Percentiles rank a stretch among this genome's conserved stretches.
Evolutionary conservation across 35 echinoderm and acorn worm species (phyloP).

Genomic region (Amphiura filiformis): DNA sequence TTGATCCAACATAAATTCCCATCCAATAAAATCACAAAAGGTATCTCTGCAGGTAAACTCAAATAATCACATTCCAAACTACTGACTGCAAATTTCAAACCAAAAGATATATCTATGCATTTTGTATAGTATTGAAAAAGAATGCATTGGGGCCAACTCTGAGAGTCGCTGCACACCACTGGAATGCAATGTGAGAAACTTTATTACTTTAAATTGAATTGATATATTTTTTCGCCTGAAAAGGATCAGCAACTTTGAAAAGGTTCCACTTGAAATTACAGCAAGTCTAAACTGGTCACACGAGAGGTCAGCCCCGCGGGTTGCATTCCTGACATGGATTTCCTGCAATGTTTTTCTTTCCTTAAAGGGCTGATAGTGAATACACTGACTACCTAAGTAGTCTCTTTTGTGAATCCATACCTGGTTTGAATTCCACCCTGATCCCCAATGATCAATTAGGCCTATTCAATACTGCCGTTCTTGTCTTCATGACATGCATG

Average conservation of each 20-base stretch:
- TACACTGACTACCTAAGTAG: neutral
- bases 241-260: neutral
- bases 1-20: neutral
- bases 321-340: neutral
- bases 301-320: neutral
- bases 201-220: neutral
- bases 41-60: neutral
- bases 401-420: neutral
- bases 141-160: too few species aligned
- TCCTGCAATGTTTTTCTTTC: neutral
- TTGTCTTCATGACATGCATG: too few species aligned
- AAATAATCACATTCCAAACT: neutral
- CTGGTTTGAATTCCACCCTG: neutral
- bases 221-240: neutral
- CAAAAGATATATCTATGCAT: too few species aligned
- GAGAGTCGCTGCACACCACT: too few species aligned
- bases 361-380: neutral
- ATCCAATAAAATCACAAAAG: neutral
- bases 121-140: too few species aligned
- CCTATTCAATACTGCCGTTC: too few species aligned
- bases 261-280: neutral
- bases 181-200: neutral
- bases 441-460: constrained; percentile 4
- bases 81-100: neutral
- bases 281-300: constrained; percentile 2